These are phyloP conservation scores for Erebia aethiops DNA, from an alignment of 2,888 invertebrate species.

Conservation along the genomic window DNA sequence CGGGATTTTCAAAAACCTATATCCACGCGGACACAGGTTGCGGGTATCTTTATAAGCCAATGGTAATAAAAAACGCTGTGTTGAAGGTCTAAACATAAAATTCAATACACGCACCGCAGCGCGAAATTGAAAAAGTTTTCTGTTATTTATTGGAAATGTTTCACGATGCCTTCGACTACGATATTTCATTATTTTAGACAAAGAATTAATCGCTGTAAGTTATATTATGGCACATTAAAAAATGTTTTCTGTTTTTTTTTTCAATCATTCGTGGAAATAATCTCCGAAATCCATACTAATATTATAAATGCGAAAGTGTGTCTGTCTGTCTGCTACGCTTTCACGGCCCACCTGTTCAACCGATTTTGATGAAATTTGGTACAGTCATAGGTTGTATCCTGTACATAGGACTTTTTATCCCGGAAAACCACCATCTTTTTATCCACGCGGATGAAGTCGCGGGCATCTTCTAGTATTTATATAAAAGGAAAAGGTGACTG, in stretches of 20 bases:
- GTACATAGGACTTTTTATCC: too few relatives aligned
- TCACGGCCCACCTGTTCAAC: too few relatives aligned
- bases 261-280: background rate
- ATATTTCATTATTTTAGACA: conserved; percentile 9
- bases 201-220: conserved; percentile 2
- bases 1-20: background rate
- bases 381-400: too few relatives aligned
- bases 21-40: too few relatives aligned
- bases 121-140: conserved; percentile 31
- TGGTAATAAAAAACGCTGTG: conserved; percentile 6
- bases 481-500: too few relatives aligned
- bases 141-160: conserved; percentile 28
- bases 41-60: background rate
- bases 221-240: background rate
- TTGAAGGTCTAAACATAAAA: conserved; percentile 17
- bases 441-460: too few relatives aligned
- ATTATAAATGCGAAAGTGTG: too few relatives aligned
- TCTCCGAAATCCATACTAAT: too few relatives aligned
- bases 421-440: too few relatives aligned
- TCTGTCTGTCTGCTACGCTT: too few relatives aligned
- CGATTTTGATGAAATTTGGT: too few relatives aligned
- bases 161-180: conserved; percentile 12
- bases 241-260: background rate
- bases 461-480: too few relatives aligned
- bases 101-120: conserved; percentile 16